These are phyloP conservation scores for Seira ritae DNA, from an alignment of 2,888 invertebrate species.

Conservation along the genomic window DNA sequence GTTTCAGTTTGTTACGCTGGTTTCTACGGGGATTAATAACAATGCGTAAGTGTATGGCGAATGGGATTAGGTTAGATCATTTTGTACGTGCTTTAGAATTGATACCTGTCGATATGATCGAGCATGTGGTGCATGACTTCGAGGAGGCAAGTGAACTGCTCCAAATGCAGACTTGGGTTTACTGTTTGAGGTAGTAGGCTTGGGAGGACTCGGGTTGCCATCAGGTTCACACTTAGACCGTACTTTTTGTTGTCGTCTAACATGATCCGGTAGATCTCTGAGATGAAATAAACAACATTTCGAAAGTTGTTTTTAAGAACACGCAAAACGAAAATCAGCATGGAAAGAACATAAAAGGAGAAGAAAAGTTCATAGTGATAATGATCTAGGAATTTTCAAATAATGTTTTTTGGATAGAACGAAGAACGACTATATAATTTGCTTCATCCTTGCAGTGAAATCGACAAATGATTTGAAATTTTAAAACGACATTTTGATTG, in stretches of 20 bases:
- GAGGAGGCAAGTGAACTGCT: slow-evolving; percentile 87
- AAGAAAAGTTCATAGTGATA: too few relatives aligned
- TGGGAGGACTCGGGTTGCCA: slow-evolving; percentile 96
- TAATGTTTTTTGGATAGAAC: too few relatives aligned
- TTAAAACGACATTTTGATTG: too few relatives aligned
- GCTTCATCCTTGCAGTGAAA: too few relatives aligned
- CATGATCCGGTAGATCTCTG: slow-evolving; percentile 95
- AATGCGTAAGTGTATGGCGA: too few relatives aligned
- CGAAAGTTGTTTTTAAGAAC: too few relatives aligned
- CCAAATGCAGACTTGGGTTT: slow-evolving; percentile 89
- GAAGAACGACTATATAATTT: too few relatives aligned
- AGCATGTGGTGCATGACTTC: slow-evolving; percentile 95
- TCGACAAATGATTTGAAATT: too few relatives aligned
- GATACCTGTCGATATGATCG: slow-evolving; percentile 85
- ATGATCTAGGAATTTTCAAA: too few relatives aligned
- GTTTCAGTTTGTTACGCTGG: slow-evolving; percentile 91
- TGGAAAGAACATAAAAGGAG: too few relatives aligned
- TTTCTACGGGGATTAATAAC: slow-evolving; percentile 78
- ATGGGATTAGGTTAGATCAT: neutral
- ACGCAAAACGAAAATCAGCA: too few relatives aligned
- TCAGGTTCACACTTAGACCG: slow-evolving; percentile 90
- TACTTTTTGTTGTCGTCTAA: slow-evolving; percentile 89
- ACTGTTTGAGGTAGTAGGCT: slow-evolving; percentile 93
- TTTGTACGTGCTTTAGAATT: neutral
- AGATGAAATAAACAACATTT: too few relatives aligned